Conservation (phyloP, 2,797 vertebrate species). For the Pseudomugil tenellus region DNA sequence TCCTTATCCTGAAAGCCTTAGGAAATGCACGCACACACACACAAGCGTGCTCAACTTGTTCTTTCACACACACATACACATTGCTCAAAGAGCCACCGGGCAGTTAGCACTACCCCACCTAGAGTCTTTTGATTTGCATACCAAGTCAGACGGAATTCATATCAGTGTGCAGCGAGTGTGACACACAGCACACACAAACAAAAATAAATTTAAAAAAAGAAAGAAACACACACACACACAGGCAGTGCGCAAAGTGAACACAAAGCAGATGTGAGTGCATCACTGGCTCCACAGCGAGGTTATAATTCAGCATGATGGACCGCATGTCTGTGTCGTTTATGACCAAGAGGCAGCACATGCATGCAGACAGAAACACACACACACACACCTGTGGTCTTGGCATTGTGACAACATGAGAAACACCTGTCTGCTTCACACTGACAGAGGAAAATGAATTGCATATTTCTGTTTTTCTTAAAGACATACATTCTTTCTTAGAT, state of each 20-base stretch:
- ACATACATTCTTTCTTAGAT: background rate
- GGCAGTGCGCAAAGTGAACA: conserved; percentile 56
- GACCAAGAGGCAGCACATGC: conserved; percentile 57
- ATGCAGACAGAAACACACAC: conserved; percentile 27
- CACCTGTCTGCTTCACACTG: conserved; percentile 32
- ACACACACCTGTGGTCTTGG: conserved; percentile 44
- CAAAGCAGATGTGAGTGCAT: conserved; percentile 54
- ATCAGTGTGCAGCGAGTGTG: conserved; percentile 77
- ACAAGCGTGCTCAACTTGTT: background rate
- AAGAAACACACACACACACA: conserved; percentile 5
- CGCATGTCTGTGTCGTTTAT: conserved; percentile 58
- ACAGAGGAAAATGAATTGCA: conserved; percentile 28
- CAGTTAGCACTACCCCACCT: conserved; percentile 90
- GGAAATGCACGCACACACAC: conserved; percentile 58
- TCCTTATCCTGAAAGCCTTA: conserved; percentile 91
- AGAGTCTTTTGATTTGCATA: conserved; percentile 95
- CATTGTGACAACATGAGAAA: conserved; percentile 38
- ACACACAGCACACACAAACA: conserved; percentile 51
- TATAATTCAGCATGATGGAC: conserved; percentile 75
- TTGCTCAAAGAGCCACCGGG: conserved; percentile 84
- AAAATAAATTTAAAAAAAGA: conserved; percentile 29
- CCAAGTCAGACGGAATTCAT: conserved; percentile 88
- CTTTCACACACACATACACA: conserved; percentile 13
- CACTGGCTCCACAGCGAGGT: conserved; percentile 48
- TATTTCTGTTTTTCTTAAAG: conserved; percentile 10